A percentile compares a stretch with the other conserved stretches of the same genome.
Evolutionary conservation across 2,888 invertebrate species (phyloP).

Genomic region (Polylopha cassiicola): DNA sequence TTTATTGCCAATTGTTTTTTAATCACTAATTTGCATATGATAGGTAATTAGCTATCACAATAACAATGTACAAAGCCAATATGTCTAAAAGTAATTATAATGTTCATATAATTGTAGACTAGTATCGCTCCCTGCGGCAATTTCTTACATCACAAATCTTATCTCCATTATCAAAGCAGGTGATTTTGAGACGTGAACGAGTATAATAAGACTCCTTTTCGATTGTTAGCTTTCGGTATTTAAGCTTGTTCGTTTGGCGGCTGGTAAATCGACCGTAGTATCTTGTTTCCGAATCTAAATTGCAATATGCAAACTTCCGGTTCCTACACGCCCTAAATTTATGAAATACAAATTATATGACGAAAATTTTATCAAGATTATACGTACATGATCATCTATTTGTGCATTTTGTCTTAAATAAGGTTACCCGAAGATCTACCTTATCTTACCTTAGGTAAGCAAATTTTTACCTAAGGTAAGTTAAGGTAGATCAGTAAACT

Average conservation of each 20-base stretch:
- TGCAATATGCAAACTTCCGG: slow-evolving; percentile 67
- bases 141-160: slow-evolving; percentile 8
- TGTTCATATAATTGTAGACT: slow-evolving; percentile 24
- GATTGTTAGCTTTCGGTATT: neutral
- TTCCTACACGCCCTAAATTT: slow-evolving; percentile 43
- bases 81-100: slow-evolving; percentile 12
- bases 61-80: slow-evolving; percentile 11
- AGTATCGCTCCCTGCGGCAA: slow-evolving; percentile 27
- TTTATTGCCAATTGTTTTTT: no score
- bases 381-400: no score
- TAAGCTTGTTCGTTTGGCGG: neutral
- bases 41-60: slow-evolving; percentile 18
- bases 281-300: slow-evolving; percentile 65
- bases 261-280: slow-evolving; percentile 39
- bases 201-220: neutral
- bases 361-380: no score
- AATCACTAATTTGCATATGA: slow-evolving; percentile 19
- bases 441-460: no score
- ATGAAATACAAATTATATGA: no score
- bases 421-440: no score
- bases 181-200: neutral
- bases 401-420: no score
- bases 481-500: no score
- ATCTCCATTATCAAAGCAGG: neutral
- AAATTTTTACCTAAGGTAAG: no score